A percentile compares a stretch with the other conserved stretches of the same genome.
Evolutionary conservation across 2,113 vertebrate species (phyloP).

Genomic region (Trematocara stigmaticum): DNA sequence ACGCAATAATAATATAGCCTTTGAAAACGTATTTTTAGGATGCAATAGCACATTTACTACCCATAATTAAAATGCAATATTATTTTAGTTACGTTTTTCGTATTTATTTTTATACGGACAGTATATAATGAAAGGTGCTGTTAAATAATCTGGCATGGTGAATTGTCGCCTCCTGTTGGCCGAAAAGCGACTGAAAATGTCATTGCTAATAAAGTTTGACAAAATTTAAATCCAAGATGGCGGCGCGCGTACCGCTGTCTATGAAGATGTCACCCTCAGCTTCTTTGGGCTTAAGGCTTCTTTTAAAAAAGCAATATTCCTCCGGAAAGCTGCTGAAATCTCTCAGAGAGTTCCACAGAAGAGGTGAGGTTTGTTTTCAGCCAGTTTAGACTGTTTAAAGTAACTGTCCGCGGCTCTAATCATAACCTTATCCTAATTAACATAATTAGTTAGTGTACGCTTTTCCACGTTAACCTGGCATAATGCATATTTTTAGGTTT

Average conservation of each 20-base stretch:
- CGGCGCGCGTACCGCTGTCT: conserved; percentile 50
- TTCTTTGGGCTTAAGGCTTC: neutral
- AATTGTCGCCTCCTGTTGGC: conserved; percentile 21
- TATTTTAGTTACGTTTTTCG: neutral
- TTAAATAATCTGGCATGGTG: neutral
- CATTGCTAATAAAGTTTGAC: conserved; percentile 62
- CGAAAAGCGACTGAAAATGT: accelerated
- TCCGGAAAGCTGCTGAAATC: neutral
- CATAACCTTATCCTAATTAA: neutral
- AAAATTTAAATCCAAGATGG: conserved; percentile 65
- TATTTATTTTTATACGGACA: neutral
- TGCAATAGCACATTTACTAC: neutral
- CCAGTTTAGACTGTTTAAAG: neutral
- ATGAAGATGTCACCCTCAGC: conserved; percentile 65
- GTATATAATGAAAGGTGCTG: neutral
- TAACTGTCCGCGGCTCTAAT: neutral
- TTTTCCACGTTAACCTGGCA: neutral
- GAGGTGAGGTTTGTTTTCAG: conserved; percentile 57
- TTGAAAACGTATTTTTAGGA: neutral
- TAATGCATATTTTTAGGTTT: neutral
- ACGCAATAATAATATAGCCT: neutral
- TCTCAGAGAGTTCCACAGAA: conserved; percentile 16
- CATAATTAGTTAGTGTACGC: neutral
- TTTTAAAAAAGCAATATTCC: neutral
- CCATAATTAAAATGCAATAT: neutral